phyloP scores from a whole-genome alignment of 2,888 invertebrate species.

The Drosophila aldrichi region DNA sequence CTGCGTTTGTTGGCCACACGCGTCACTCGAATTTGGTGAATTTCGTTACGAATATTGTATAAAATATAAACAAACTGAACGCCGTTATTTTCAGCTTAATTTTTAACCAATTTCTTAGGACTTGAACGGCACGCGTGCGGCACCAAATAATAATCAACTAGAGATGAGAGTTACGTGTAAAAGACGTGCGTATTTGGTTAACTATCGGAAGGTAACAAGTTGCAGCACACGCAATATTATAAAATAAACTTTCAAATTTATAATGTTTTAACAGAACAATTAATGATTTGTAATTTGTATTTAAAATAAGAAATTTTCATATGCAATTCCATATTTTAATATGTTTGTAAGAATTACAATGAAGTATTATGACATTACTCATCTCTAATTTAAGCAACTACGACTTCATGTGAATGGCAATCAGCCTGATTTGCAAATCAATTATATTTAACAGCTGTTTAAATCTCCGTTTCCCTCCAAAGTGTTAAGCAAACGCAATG shows the following conservation, averaged over 20 bases:
- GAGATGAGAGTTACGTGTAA: slow-evolving; percentile 24
- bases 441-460: slow-evolving; percentile 19
- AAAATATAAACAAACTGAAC: slow-evolving; percentile 45
- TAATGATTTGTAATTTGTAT: too few species aligned
- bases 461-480: background rate
- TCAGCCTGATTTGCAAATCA: background rate
- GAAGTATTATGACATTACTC: background rate
- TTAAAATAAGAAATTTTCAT: background rate
- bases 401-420: background rate
- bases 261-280: background rate
- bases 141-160: slow-evolving; percentile 53
- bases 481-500: background rate
- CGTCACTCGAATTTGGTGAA: slow-evolving; percentile 18
- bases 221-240: background rate
- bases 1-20: slow-evolving; percentile 37
- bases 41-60: slow-evolving; percentile 31
- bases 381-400: slow-evolving; percentile 1
- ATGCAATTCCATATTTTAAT: background rate
- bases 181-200: background rate
- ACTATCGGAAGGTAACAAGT: background rate
- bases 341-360: background rate
- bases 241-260: background rate
- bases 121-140: slow-evolving; percentile 66
- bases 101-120: slow-evolving; percentile 45
- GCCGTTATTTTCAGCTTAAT: slow-evolving; percentile 25